phyloP scores from a whole-genome alignment of 2,113 vertebrate genomes.

The Stegastes partitus region DNA sequence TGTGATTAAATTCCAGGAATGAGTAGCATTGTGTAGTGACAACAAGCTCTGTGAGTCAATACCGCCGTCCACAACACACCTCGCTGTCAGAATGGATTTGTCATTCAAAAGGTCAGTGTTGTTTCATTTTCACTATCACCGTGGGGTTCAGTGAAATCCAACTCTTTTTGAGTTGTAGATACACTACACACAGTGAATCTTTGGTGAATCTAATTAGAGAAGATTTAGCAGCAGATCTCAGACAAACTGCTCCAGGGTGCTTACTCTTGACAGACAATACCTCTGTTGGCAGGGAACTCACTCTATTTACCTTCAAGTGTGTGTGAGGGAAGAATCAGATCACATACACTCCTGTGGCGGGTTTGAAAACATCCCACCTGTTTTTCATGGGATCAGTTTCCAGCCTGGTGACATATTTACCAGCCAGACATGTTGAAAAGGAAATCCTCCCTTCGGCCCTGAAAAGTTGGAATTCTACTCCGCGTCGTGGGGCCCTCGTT shows the following conservation, averaged over 20 bases:
- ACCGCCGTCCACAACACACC: conserved; percentile 7
- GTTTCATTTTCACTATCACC: conserved; percentile 27
- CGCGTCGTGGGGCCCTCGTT: conserved; percentile 7
- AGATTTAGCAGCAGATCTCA: conserved; percentile 53
- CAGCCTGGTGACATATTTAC: conserved; percentile 72
- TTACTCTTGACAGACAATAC: conserved; percentile 54
- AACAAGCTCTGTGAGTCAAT: conserved; percentile 39
- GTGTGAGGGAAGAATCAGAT: conserved; percentile 37
- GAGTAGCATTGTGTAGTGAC: conserved; percentile 42
- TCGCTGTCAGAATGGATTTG: conserved; percentile 27
- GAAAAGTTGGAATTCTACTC: conserved; percentile 61
- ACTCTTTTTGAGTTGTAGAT: conserved; percentile 19
- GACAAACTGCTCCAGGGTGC: conserved; percentile 42
- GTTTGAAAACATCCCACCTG: conserved; percentile 72
- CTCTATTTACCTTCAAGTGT: conserved; percentile 30
- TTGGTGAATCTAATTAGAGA: conserved; percentile 50
- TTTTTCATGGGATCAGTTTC: conserved; percentile 65
- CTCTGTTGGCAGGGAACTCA: conserved; percentile 47
- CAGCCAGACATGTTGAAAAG: conserved; percentile 70
- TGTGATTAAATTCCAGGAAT: conserved; percentile 19
- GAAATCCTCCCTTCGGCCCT: conserved; percentile 71
- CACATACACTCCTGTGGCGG: conserved; percentile 39
- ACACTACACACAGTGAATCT: conserved; percentile 20
- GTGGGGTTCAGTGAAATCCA: conserved; percentile 24
- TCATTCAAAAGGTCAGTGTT: conserved; percentile 57